Conservation (phyloP, 1,140 invertebrate genomes). For the Ctenoplectra terminalis region DNA sequence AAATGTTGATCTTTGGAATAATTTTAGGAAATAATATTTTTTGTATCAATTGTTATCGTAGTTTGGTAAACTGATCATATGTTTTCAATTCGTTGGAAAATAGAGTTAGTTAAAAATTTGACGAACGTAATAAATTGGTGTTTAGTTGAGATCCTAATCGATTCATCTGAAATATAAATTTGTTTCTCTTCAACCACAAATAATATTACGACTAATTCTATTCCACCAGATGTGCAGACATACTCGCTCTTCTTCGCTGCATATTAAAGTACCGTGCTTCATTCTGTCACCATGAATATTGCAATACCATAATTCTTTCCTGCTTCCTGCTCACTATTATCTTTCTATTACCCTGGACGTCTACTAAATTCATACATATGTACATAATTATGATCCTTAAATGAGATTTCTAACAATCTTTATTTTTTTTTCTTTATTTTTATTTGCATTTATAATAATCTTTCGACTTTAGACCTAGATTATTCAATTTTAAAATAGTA, state of each 20-base stretch:
- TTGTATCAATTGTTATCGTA: too few relatives aligned
- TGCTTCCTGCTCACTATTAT: not conserved
- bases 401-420: not conserved
- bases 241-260: not conserved
- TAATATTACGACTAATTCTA: too few relatives aligned
- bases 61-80: too few relatives aligned
- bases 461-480: not conserved
- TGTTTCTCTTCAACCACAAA: too few relatives aligned
- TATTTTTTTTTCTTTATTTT: not conserved
- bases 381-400: too few relatives aligned
- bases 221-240: not conserved
- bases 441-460: not conserved
- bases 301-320: not conserved
- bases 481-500: not conserved
- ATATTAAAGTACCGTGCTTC: not conserved
- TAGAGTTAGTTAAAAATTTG: too few relatives aligned
- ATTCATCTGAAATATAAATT: too few relatives aligned
- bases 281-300: conserved; percentile 2
- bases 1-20: too few relatives aligned
- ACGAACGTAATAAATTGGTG: too few relatives aligned
- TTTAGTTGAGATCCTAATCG: too few relatives aligned
- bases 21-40: too few relatives aligned
- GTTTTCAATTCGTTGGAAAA: too few relatives aligned
- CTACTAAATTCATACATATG: not conserved
- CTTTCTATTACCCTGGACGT: conserved; percentile 1